Conservation (phyloP, 2,888 invertebrate genomes). For the Resseliella maxima region DNA sequence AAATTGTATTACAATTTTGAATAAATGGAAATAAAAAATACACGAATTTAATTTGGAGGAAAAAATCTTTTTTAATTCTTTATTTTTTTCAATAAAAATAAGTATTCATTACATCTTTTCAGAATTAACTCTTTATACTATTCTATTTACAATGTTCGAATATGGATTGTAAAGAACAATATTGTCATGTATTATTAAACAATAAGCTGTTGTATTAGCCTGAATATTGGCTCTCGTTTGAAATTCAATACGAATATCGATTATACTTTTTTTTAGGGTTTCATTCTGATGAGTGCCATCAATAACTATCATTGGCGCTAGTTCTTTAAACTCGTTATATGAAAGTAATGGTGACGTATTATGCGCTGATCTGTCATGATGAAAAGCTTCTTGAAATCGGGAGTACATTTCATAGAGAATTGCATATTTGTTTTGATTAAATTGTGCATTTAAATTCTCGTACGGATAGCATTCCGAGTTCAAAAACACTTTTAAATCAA, state of each 20-base stretch:
- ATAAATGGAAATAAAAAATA: too few relatives aligned
- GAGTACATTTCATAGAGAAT: slow-evolving; percentile 62
- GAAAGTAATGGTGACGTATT: slow-evolving; percentile 56
- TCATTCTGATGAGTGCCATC: too few relatives aligned
- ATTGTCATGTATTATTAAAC: background rate
- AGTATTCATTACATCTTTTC: too few relatives aligned
- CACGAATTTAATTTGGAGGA: too few relatives aligned
- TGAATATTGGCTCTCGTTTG: slow-evolving; percentile 60
- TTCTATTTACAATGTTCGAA: background rate
- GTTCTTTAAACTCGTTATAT: slow-evolving; percentile 18
- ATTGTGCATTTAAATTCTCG: slow-evolving; percentile 63
- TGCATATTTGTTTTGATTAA: slow-evolving; percentile 61
- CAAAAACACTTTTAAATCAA: slow-evolving; percentile 63
- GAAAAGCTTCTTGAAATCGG: slow-evolving; percentile 61
- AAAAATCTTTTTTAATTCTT: too few relatives aligned
- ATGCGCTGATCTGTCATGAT: slow-evolving; percentile 59
- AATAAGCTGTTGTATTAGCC: slow-evolving; percentile 59
- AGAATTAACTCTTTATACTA: background rate
- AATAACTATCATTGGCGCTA: slow-evolving; percentile 61
- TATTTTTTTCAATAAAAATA: too few relatives aligned
- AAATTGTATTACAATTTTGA: too few relatives aligned
- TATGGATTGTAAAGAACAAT: background rate
- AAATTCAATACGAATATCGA: slow-evolving; percentile 61
- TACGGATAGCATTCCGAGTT: slow-evolving; percentile 64
- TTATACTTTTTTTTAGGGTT: slow-evolving; percentile 61